Conservation (phyloP, 2,113 vertebrate genomes). For the Chrysemys picta region DNA sequence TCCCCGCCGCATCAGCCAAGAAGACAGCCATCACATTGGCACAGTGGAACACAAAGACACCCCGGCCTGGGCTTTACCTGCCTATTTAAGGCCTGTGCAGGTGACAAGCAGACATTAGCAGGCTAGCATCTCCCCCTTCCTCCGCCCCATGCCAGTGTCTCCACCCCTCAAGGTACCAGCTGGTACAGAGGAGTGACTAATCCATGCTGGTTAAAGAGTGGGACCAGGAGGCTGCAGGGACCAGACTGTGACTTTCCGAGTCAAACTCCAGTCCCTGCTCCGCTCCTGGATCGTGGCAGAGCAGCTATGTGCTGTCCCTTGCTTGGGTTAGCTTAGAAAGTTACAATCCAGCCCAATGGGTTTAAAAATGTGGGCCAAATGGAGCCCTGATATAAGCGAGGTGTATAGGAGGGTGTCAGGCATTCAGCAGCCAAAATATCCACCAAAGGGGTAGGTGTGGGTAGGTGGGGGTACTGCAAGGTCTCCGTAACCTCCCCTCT, state of each 20-base stretch:
- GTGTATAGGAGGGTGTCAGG: neutral
- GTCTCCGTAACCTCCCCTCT: neutral
- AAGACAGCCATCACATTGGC: neutral
- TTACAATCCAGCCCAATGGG: neutral
- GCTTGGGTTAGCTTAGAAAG: too few species aligned
- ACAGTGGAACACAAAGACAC: neutral
- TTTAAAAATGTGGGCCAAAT: neutral
- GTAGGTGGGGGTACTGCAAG: neutral
- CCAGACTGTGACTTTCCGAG: neutral
- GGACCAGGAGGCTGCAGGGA: neutral
- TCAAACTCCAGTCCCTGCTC: neutral
- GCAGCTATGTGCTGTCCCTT: too few species aligned
- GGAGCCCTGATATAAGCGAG: neutral
- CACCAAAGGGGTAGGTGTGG: neutral
- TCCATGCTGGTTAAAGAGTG: fast-evolving
- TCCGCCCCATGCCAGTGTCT: neutral
- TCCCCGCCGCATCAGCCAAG: too few species aligned
- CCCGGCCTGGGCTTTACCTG: neutral
- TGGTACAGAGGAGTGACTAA: neutral
- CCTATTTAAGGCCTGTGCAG: neutral
- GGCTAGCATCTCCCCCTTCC: too few species aligned
- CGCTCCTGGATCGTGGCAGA: neutral
- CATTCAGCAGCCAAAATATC: neutral
- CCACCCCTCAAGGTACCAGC: neutral
- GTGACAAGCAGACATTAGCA: fast-evolving